Conservation (phyloP, 2,797 vertebrate genomes). For the Choloepus didactylus region DNA sequence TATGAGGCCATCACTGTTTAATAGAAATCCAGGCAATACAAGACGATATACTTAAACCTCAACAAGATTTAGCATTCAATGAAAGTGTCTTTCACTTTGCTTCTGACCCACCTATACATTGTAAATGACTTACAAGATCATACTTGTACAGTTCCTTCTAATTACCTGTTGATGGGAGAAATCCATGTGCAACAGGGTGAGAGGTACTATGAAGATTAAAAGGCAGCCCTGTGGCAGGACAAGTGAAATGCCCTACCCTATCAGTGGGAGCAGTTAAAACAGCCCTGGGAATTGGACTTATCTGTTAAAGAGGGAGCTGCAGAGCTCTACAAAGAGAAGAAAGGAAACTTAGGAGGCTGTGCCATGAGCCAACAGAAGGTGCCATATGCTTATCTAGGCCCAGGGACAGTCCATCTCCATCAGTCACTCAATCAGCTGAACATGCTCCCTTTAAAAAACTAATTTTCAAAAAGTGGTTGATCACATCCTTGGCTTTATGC, state of each 20-base stretch:
- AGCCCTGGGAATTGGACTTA: background rate
- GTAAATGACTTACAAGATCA: constrained; percentile 58
- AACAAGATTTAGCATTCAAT: constrained; percentile 67
- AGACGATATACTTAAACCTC: constrained; percentile 20
- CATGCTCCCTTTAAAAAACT: background rate
- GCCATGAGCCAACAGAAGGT: background rate
- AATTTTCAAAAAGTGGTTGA: background rate
- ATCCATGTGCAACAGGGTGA: background rate
- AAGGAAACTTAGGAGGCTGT: background rate
- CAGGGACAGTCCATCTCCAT: background rate
- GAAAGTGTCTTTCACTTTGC: constrained; percentile 25
- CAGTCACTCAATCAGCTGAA: background rate
- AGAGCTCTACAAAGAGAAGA: background rate
- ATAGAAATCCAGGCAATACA: constrained; percentile 39
- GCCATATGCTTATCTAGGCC: background rate
- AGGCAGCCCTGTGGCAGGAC: background rate
- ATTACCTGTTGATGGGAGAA: constrained; percentile 57
- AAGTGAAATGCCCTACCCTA: background rate
- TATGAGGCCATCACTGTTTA: constrained; percentile 19
- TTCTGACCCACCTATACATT: constrained; percentile 46
- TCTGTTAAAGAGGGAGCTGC: background rate
- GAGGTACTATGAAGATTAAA: constrained; percentile 33
- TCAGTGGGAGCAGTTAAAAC: background rate
- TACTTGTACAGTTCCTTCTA: constrained; percentile 48
- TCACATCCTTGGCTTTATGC: background rate